These are phyloP conservation scores for Tenrec ecaudatus DNA, from an alignment of 2,113 vertebrate genomes.

Conservation along the genomic window DNA sequence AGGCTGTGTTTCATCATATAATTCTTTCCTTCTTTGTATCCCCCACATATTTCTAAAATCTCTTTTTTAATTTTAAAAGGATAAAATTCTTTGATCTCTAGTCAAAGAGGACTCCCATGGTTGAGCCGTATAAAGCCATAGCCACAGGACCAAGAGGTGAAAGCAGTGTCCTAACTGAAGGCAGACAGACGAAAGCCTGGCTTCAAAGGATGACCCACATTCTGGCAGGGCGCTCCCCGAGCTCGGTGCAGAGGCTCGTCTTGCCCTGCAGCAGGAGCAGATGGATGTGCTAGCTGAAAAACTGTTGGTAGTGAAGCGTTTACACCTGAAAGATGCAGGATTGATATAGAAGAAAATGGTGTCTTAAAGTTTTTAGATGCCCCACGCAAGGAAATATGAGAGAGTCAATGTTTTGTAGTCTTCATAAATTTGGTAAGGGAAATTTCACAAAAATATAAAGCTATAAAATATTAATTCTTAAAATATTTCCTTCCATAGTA, in stretches of 20 bases:
- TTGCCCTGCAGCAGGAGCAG: not conserved
- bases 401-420: slow-evolving; percentile 40
- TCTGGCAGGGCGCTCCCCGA: not conserved
- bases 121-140: not conserved
- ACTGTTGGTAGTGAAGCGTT: slow-evolving; percentile 13
- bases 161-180: not conserved
- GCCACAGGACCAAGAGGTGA: too few relatives aligned
- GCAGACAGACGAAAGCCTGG: not conserved
- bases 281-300: not conserved
- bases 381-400: not conserved
- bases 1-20: not conserved
- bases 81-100: not conserved
- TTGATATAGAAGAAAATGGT: slow-evolving; percentile 10
- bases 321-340: not conserved
- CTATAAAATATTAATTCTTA: not conserved
- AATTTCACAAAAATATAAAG: slow-evolving; percentile 33
- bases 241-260: not conserved
- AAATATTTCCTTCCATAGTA: slow-evolving; percentile 41
- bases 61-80: not conserved
- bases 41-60: slow-evolving; percentile 31
- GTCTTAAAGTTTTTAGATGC: slow-evolving; percentile 29
- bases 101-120: not conserved
- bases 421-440: slow-evolving; percentile 46
- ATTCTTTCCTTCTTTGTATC: not conserved
- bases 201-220: not conserved